Percentiles rank a stretch among this genome's conserved stretches.
phyloP scores from a whole-genome alignment of 1,140 invertebrate genomes.

The Venustaconcha ellipsiformis region DNA sequence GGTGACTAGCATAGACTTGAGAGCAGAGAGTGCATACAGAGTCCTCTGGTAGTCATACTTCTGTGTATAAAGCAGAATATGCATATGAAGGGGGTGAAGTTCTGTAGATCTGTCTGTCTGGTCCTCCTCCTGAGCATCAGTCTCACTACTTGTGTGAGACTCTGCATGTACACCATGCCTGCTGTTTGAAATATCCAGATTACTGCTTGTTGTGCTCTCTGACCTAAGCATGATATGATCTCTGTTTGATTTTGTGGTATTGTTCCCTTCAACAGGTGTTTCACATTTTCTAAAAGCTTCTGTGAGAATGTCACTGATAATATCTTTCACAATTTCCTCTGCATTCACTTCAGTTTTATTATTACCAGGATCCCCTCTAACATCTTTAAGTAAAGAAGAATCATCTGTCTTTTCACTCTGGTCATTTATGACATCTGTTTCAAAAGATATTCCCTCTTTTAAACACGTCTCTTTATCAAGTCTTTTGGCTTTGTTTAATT shows the following conservation, averaged over 20 bases:
- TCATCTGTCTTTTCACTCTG: slow-evolving; percentile 22
- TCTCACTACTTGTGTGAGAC: slow-evolving; percentile 55
- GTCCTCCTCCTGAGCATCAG: slow-evolving; percentile 58
- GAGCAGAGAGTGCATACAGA: slow-evolving; percentile 82
- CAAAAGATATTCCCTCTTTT: slow-evolving; percentile 66
- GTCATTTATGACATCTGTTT: slow-evolving; percentile 34
- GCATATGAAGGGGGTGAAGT: slow-evolving; percentile 84
- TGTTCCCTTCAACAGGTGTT: not conserved
- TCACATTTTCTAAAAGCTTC: slow-evolving; percentile 1
- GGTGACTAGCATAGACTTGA: slow-evolving; percentile 80
- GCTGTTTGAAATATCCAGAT: slow-evolving; percentile 51
- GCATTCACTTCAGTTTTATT: slow-evolving; percentile 1
- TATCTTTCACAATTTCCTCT: slow-evolving; percentile 72
- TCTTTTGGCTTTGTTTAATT: slow-evolving; percentile 47
- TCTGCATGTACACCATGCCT: slow-evolving; percentile 49
- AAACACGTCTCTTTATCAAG: slow-evolving; percentile 63
- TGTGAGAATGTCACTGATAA: slow-evolving; percentile 32
- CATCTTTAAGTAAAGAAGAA: no score
- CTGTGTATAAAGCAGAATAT: slow-evolving; percentile 85
- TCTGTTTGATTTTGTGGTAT: not conserved
- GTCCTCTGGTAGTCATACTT: slow-evolving; percentile 84
- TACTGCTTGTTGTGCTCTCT: slow-evolving; percentile 43
- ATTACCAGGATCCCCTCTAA: not conserved
- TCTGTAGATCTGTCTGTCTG: slow-evolving; percentile 44
- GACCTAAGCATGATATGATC: slow-evolving; percentile 2